Conservation (phyloP, 2,113 vertebrate genomes). For the Sapayoa aenigma region DNA sequence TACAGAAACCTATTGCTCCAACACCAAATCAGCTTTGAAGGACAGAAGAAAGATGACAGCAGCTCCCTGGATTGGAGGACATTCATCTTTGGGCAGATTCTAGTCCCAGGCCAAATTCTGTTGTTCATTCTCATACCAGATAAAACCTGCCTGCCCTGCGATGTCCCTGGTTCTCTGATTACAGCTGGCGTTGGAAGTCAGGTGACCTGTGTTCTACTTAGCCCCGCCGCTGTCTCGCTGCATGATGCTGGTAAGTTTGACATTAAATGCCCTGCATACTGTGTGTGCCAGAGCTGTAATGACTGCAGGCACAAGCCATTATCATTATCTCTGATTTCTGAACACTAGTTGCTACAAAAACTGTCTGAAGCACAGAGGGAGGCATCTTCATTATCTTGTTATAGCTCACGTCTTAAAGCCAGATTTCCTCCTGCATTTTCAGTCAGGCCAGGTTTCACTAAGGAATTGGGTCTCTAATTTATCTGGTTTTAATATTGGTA, state of each 20-base stretch:
- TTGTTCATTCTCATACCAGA: neutral
- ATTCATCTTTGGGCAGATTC: neutral
- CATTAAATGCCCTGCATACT: neutral
- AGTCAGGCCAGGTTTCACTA: neutral
- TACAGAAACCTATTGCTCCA: neutral
- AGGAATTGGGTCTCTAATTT: neutral
- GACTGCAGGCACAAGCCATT: neutral
- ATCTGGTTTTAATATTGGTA: neutral
- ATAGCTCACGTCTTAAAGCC: neutral
- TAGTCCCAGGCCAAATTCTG: neutral
- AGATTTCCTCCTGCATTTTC: neutral
- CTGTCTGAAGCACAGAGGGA: conserved; percentile 15
- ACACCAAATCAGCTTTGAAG: neutral
- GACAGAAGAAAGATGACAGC: neutral
- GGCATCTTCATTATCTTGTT: neutral
- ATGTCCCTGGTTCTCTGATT: fast-evolving
- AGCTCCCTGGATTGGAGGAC: neutral
- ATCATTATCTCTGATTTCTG: conserved; percentile 14
- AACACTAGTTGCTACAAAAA: neutral
- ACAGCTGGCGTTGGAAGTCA: fast-evolving
- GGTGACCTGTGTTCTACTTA: neutral
- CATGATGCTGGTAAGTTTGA: neutral
- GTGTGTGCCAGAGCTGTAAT: neutral
- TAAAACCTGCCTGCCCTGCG: neutral
- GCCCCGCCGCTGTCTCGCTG: fast-evolving